Conservation (phyloP, 2,113 vertebrate species). For the Lophochroa leadbeateri region DNA sequence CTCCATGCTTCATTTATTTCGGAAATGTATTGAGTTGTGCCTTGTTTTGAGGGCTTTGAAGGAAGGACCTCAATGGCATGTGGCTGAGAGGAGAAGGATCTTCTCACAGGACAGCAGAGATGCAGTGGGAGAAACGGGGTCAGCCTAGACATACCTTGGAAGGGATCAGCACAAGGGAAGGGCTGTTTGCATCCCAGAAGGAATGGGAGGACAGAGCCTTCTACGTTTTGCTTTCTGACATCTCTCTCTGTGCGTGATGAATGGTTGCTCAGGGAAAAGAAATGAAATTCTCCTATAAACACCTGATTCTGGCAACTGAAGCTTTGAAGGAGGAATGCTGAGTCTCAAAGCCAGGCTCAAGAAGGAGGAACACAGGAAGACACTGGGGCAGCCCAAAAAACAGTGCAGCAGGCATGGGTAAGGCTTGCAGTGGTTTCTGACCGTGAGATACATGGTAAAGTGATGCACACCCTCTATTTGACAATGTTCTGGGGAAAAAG, state of each 20-base stretch:
- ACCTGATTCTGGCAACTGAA: background rate
- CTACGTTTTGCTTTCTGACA: background rate
- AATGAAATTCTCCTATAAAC: background rate
- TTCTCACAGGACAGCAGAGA: fast-evolving
- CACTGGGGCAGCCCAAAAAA: background rate
- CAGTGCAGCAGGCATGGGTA: fast-evolving
- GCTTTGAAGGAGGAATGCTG: background rate
- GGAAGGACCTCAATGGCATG: fast-evolving
- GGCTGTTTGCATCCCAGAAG: background rate
- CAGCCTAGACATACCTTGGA: background rate
- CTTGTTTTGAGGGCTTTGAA: background rate
- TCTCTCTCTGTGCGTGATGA: background rate
- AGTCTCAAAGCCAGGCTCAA: background rate
- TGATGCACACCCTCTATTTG: fast-evolving
- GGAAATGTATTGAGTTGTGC: background rate
- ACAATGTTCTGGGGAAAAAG: background rate
- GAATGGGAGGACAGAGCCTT: background rate
- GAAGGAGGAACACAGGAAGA: fast-evolving
- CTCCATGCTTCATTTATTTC: background rate
- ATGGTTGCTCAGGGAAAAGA: background rate
- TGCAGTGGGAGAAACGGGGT: background rate
- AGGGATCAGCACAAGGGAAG: background rate
- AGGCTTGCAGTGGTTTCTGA: background rate
- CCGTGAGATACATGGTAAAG: fast-evolving
- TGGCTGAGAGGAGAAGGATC: background rate